Conservation (phyloP, 2,113 vertebrate genomes). For the Peucedramus taeniatus region DNA sequence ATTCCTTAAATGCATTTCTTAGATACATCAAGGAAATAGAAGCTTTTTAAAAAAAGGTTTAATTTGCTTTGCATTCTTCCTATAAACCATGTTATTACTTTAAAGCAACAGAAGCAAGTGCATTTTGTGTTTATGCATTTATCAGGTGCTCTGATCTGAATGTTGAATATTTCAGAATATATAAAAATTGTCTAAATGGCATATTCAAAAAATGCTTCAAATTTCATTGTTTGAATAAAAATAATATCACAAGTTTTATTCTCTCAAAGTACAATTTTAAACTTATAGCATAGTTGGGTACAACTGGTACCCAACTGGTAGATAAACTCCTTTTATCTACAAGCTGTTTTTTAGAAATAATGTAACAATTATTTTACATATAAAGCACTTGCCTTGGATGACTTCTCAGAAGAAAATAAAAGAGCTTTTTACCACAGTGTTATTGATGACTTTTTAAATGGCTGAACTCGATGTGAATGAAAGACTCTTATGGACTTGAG, state of each 20-base stretch:
- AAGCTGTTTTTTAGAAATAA: neutral
- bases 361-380: neutral
- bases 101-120: neutral
- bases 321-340: neutral
- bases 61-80: neutral
- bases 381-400: neutral
- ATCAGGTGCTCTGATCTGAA: neutral
- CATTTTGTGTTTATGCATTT: neutral
- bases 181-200: neutral
- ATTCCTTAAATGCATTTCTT: slow-evolving; percentile 32
- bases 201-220: neutral
- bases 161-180: neutral
- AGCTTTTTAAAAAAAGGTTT: neutral
- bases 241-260: neutral
- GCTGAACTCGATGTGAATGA: neutral
- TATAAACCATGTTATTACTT: neutral
- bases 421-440: neutral
- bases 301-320: too few relatives aligned
- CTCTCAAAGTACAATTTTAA: neutral
- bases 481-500: neutral
- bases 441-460: neutral
- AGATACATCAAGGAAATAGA: neutral
- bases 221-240: neutral
- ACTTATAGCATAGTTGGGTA: neutral
- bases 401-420: neutral